Conservation (phyloP, 2,797 vertebrate species). For the Poeciliopsis gracilis region DNA sequence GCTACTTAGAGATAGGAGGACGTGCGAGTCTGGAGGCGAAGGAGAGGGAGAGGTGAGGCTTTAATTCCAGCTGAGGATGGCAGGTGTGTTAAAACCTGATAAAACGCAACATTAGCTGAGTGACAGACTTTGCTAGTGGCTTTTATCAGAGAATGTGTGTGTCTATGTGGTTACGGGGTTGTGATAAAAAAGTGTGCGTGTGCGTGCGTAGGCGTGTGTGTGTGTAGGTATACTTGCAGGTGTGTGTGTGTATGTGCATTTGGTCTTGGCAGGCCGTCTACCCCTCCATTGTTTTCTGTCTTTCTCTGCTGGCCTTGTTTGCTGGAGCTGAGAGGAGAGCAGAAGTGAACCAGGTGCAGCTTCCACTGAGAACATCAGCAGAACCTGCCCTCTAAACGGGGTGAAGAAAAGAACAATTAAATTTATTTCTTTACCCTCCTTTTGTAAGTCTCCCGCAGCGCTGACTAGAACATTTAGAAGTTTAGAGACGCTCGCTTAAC, state of each 20-base stretch:
- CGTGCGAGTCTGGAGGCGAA: slow-evolving; percentile 5
- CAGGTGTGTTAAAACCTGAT: slow-evolving; percentile 73
- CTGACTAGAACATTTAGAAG: not conserved
- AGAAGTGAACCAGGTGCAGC: slow-evolving; percentile 43
- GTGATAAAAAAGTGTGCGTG: not conserved
- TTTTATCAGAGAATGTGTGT: slow-evolving; percentile 39
- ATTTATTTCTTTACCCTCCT: not conserved
- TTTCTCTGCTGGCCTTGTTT: not conserved
- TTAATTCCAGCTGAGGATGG: slow-evolving; percentile 70
- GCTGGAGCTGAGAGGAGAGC: slow-evolving; percentile 19
- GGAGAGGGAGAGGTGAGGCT: slow-evolving; percentile 30
- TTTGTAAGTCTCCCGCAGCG: not conserved
- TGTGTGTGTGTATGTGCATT: not conserved
- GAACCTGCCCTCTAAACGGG: slow-evolving; percentile 17
- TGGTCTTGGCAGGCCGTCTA: not conserved
- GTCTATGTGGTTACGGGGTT: not conserved
- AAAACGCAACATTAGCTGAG: slow-evolving; percentile 66
- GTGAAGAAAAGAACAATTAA: slow-evolving; percentile 11
- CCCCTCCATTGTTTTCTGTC: not conserved
- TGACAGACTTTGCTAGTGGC: slow-evolving; percentile 54
- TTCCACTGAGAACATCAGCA: slow-evolving; percentile 24
- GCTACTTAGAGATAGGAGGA: slow-evolving; percentile 31
- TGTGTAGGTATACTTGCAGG: not conserved
- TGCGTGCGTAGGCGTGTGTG: not conserved
- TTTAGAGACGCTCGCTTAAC: not conserved